A percentile compares a stretch with the other conserved stretches of the same genome.
These are phyloP conservation scores for Styela clava DNA, from an alignment of 23 tunicate genomes.

Conservation along the genomic window DNA sequence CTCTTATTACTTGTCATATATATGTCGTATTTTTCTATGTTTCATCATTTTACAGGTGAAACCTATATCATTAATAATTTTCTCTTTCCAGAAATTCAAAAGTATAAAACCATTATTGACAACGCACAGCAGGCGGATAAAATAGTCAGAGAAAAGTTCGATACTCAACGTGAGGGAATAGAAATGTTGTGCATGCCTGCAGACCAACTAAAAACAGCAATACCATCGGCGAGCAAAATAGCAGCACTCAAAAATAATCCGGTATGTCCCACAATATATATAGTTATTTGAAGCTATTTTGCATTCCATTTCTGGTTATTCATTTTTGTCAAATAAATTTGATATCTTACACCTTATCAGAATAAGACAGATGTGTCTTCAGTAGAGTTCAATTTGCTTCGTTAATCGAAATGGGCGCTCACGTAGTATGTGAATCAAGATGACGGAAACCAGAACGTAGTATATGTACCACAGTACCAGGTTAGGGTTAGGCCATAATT, in stretches of 20 bases:
- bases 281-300: neutral
- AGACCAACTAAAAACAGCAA: constrained; percentile 57
- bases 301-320: neutral
- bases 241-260: constrained; percentile 77
- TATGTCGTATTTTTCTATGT: too few relatives aligned
- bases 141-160: constrained; percentile 66
- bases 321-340: neutral
- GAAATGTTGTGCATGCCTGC: constrained; percentile 61
- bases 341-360: neutral
- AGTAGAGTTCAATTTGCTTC: too few relatives aligned
- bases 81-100: constrained; percentile 58
- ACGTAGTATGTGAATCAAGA: too few relatives aligned
- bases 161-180: constrained; percentile 65
- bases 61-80: too few relatives aligned
- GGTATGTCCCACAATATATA: constrained; percentile 58
- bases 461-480: too few relatives aligned
- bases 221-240: constrained; percentile 82
- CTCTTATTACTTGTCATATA: too few relatives aligned
- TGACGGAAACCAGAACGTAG: too few relatives aligned
- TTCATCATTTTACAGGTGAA: too few relatives aligned
- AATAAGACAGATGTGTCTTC: neutral
- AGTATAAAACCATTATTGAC: constrained; percentile 76
- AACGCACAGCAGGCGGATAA: constrained; percentile 90
- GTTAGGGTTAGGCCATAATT: too few relatives aligned
- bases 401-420: too few relatives aligned